phyloP scores from a whole-genome alignment of 1,140 invertebrate species.

The Calliopsis andreniformis region DNA sequence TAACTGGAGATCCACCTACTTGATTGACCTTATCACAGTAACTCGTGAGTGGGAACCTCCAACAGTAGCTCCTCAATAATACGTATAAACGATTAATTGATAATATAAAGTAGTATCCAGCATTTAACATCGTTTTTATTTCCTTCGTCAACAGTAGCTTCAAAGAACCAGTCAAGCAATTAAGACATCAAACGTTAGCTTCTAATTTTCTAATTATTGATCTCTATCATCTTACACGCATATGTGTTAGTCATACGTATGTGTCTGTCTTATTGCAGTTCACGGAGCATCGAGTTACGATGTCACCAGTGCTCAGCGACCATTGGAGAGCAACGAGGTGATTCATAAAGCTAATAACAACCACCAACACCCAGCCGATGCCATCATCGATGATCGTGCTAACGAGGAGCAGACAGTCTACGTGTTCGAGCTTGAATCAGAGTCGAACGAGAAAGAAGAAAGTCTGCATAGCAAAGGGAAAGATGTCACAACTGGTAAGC shows the following conservation, averaged over 20 bases:
- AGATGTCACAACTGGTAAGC: conserved; percentile 62
- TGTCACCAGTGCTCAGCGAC: conserved; percentile 45
- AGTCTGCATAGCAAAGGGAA: conserved; percentile 66
- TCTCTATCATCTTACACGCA: background rate
- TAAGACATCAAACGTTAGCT: background rate
- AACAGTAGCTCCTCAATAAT: no score
- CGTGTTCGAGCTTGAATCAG: conserved; percentile 72
- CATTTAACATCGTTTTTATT: background rate
- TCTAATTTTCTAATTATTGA: background rate
- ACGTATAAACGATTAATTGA: no score
- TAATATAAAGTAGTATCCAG: no score
- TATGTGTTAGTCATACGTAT: background rate
- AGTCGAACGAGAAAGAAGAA: conserved; percentile 69
- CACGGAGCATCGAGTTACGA: conserved; percentile 64
- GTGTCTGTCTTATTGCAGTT: conserved; percentile 55
- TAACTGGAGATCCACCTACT: no score
- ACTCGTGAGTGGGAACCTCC: no score
- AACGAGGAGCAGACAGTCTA: conserved; percentile 69
- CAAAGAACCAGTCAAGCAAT: background rate
- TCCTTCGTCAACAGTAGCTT: no score
- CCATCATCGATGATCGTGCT: conserved; percentile 26
- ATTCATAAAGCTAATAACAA: conserved; percentile 45
- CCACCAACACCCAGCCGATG: conserved; percentile 23
- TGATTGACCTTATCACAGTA: no score
- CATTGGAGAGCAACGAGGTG: conserved; percentile 50